Percentiles rank a stretch among this genome's conserved stretches.
Conservation (phyloP, 2,113 vertebrate species). For the Junco hyemalis region DNA sequence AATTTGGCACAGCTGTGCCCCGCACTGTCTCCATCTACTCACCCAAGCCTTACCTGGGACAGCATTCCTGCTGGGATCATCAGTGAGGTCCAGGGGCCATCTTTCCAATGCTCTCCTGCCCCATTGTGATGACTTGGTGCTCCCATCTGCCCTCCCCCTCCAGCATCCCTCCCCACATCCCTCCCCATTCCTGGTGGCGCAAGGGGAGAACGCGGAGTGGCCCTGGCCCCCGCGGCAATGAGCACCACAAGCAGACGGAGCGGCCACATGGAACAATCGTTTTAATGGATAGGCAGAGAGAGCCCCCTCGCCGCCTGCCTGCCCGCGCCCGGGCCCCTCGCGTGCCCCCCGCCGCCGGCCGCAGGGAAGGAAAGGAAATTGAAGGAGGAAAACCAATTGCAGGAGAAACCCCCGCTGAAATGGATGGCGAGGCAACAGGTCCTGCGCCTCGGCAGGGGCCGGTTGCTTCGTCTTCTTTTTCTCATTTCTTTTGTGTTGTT, state of each 20-base stretch:
- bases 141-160: background rate
- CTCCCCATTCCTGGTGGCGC: background rate
- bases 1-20: background rate
- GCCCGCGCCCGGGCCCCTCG: background rate
- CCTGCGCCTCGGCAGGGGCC: background rate
- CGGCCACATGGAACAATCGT: constrained; percentile 79
- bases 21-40: background rate
- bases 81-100: rapidly evolving
- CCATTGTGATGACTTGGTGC: rapidly evolving
- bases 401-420: background rate
- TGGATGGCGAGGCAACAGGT: background rate
- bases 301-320: constrained; percentile 64
- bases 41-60: background rate
- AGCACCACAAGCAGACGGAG: constrained; percentile 73
- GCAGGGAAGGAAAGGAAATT: constrained; percentile 20
- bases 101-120: rapidly evolving
- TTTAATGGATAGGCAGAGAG: constrained; percentile 82
- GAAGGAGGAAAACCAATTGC: constrained; percentile 20
- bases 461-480: background rate
- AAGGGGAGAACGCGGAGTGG: background rate
- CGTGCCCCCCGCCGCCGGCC: background rate
- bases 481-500: background rate
- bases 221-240: constrained; percentile 40
- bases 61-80: background rate
- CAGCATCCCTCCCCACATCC: background rate